A percentile compares a stretch with the other conserved stretches of the same genome.
phyloP scores from a whole-genome alignment of 2,113 vertebrate genomes.

The Paratilapia polleni region DNA sequence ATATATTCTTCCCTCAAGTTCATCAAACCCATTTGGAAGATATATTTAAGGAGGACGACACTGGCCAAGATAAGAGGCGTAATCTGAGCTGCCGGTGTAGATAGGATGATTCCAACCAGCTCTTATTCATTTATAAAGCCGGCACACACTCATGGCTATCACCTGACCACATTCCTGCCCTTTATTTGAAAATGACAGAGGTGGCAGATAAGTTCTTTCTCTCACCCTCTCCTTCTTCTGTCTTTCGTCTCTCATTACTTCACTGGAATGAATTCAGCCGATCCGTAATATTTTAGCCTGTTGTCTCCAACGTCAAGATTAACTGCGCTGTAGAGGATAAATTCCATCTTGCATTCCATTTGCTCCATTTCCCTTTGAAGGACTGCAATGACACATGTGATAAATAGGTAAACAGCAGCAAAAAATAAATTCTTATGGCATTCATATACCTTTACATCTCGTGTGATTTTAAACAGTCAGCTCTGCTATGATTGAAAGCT shows the following conservation, averaged over 20 bases:
- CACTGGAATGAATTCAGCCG: constrained; percentile 56
- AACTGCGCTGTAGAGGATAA: constrained; percentile 37
- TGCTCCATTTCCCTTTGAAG: constrained; percentile 45
- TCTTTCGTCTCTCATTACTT: constrained; percentile 35
- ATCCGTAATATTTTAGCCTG: constrained; percentile 55
- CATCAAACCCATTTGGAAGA: constrained; percentile 60
- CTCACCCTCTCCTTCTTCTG: not conserved
- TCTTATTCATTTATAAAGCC: constrained; percentile 48
- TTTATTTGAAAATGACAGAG: constrained; percentile 53
- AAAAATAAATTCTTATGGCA: constrained; percentile 22
- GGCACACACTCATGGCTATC: constrained; percentile 23
- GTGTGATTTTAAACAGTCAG: constrained; percentile 3
- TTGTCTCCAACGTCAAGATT: constrained; percentile 53
- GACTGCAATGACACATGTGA: constrained; percentile 32
- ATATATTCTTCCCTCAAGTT: constrained; percentile 45
- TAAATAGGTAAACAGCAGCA: constrained; percentile 32
- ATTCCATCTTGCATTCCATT: constrained; percentile 15
- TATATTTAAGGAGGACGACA: constrained; percentile 41
- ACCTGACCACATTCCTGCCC: constrained; percentile 35
- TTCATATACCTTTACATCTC: constrained; percentile 24
- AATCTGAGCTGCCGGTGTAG: constrained; percentile 48
- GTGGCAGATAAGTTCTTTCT: constrained; percentile 19
- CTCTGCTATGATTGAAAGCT: constrained; percentile 41
- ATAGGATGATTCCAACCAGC: constrained; percentile 43
- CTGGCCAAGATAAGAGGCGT: constrained; percentile 47